Evolutionary conservation across 1,140 invertebrate species (phyloP).

Genomic region (Drosophila tristis): DNA sequence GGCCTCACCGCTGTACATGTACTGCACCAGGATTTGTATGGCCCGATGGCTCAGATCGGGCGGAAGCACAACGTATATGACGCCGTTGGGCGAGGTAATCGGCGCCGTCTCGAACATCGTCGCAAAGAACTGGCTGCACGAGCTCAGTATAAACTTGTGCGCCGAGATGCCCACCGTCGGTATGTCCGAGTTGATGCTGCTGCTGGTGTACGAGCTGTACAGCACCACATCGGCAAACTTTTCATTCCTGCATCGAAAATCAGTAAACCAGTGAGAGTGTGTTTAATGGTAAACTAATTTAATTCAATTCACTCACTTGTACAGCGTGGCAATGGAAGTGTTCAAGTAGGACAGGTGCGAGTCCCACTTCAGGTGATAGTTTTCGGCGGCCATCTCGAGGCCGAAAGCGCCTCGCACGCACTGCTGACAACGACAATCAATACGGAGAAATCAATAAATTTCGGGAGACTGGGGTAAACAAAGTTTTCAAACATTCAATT

Average conservation of each 20-base stretch:
- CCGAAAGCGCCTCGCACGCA: constrained; percentile 41
- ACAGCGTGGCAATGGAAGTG: constrained; percentile 90
- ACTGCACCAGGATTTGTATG: constrained; percentile 92
- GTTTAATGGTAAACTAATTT: not conserved
- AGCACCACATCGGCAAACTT: constrained; percentile 93
- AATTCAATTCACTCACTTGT: constrained; percentile 85
- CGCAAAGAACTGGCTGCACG: constrained; percentile 87
- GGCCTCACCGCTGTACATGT: constrained; percentile 94
- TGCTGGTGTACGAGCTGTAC: constrained; percentile 86
- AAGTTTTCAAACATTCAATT: constrained; percentile 11
- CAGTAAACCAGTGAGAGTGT: too few species aligned
- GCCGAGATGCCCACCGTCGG: constrained; percentile 89
- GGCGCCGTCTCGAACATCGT: constrained; percentile 83
- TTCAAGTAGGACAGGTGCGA: constrained; percentile 92
- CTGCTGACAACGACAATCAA: constrained; percentile 33
- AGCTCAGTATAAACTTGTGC: constrained; percentile 93
- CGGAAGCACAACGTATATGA: constrained; percentile 91
- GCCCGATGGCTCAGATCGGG: constrained; percentile 91
- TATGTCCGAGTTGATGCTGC: constrained; percentile 67
- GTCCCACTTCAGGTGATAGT: constrained; percentile 94
- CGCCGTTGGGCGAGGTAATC: constrained; percentile 85
- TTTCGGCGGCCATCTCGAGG: constrained; percentile 86
- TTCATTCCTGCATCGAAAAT: constrained; percentile 84
- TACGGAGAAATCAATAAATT: constrained; percentile 70
- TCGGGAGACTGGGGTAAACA: constrained; percentile 1